A percentile compares a stretch with the other conserved stretches of the same genome.
Conservation (phyloP, 1,140 invertebrate species). For the Drosophila ambigua region DNA sequence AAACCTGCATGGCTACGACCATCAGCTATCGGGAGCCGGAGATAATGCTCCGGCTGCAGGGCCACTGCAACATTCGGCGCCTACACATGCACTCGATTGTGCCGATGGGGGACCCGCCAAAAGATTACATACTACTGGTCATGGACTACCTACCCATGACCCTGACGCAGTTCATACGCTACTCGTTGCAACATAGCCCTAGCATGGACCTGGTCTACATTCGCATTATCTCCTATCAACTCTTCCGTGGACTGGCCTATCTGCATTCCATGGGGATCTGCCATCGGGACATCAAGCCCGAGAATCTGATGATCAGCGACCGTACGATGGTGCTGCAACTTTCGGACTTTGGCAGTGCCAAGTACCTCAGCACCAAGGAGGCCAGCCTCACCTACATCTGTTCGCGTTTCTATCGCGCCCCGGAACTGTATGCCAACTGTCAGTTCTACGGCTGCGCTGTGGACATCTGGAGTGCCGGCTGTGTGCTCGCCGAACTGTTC, state of each 20-base stretch:
- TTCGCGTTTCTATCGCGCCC: constrained; percentile 98
- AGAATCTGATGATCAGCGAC: constrained; percentile 98
- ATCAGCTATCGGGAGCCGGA: constrained; percentile 19
- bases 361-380: constrained; percentile 96
- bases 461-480: constrained; percentile 99
- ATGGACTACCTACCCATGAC: constrained; percentile 63
- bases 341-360: constrained; percentile 99
- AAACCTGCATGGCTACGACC: constrained; percentile 16
- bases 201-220: constrained; percentile 17
- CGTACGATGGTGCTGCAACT: constrained; percentile 98
- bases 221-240: constrained; percentile 90
- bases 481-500: constrained; percentile 97
- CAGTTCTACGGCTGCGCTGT: constrained; percentile 96
- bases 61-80: constrained; percentile 44
- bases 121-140: constrained; percentile 25
- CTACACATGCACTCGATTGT: constrained; percentile 25
- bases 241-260: constrained; percentile 99
- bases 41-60: constrained; percentile 27
- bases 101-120: constrained; percentile 7
- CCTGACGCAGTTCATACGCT: constrained; percentile 20
- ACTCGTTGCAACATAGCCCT: background rate
- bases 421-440: constrained; percentile 99
- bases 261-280: constrained; percentile 99
- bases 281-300: constrained; percentile 99
- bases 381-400: constrained; percentile 99